phyloP scores from a whole-genome alignment of 1,140 invertebrate species.

The Chlorops oryzae region DNA sequence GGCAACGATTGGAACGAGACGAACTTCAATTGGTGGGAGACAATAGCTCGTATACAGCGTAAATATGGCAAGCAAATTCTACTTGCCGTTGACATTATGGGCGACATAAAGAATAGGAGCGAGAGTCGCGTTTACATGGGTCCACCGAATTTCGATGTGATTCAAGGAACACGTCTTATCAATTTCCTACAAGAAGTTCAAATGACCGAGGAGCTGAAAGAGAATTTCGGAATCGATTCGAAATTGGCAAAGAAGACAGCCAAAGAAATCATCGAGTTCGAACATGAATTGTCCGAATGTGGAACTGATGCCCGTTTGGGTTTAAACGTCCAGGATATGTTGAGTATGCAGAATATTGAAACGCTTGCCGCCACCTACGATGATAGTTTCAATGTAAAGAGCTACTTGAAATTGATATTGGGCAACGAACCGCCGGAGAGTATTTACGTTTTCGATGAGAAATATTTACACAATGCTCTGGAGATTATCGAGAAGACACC shows the following conservation, averaged over 20 bases:
- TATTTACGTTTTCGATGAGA: conserved; percentile 23
- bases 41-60: conserved; percentile 15
- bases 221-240: conserved; percentile 16
- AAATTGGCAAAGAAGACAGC: conserved; percentile 19
- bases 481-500: conserved; percentile 21
- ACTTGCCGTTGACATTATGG: conserved; percentile 19
- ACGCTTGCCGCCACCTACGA: conserved; percentile 24
- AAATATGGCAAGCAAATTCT: conserved; percentile 22
- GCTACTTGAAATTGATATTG: conserved; percentile 19
- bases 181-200: conserved; percentile 19
- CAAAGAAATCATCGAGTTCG: conserved; percentile 29
- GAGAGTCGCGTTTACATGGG: conserved; percentile 26
- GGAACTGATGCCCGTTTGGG: conserved; percentile 20
- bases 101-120: conserved; percentile 25
- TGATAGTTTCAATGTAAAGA: conserved; percentile 17
- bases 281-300: conserved; percentile 28
- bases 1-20: conserved; percentile 20
- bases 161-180: conserved; percentile 23
- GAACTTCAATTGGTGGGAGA: conserved; percentile 23
- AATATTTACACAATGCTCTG: conserved; percentile 27
- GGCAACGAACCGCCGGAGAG: conserved; percentile 12
- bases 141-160: conserved; percentile 18
- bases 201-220: conserved; percentile 16
- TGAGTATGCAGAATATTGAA: conserved; percentile 16
- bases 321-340: conserved; percentile 10